Base-by-base conservation (phyloP, 2,888 invertebrate species). In the Agrotis puta region DNA sequence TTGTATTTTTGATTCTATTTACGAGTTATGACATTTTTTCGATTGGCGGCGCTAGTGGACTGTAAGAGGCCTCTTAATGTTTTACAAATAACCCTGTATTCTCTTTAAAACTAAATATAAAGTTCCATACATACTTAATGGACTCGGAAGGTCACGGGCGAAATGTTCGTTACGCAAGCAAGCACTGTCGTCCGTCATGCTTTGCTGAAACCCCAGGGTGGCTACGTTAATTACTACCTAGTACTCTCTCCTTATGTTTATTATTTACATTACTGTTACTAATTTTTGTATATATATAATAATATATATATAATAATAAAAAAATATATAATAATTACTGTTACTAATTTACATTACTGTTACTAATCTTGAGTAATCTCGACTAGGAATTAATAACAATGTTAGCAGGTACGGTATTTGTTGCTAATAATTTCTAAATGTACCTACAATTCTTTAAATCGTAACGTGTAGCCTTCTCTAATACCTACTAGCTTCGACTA, bases 141-240 rank as follows among this genome's bases (percentile, higher is more conserved):
- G 13, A 56, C 75, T 72, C 65, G 65, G 84, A 90, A 91, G 92
- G 91, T 92, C 92, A 92, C 88, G 92, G 90, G 86, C 89, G 88
- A 89, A 90, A 88, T 88, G 88, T 82, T 87, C 85, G 87, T 89
- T 87, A 88, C 87, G 90, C 91, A 91, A 88, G 88, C 88, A 88
- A 90, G 91, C 92, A 92, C 84, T 90, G 90, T 88, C 88, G 89
- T 88, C 91, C 91, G 93, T 92, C 93, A 93, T 87, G 94, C 88
- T 91, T 87, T 85, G 69, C 81, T 73, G 71, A 70, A 77, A 75
- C 65, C 74, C 74, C 73, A 81, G 83, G 79, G 71, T 70, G 71
- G 68, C 66, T 59, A 74, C 62, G 68, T 64, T 84, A 81, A 77
- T 79, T 80, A 77, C 73, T 43, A 24, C 27, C 27, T 57, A 69